phyloP scores from a whole-genome alignment of 2,888 invertebrate species.

The Agrochola litura region DNA sequence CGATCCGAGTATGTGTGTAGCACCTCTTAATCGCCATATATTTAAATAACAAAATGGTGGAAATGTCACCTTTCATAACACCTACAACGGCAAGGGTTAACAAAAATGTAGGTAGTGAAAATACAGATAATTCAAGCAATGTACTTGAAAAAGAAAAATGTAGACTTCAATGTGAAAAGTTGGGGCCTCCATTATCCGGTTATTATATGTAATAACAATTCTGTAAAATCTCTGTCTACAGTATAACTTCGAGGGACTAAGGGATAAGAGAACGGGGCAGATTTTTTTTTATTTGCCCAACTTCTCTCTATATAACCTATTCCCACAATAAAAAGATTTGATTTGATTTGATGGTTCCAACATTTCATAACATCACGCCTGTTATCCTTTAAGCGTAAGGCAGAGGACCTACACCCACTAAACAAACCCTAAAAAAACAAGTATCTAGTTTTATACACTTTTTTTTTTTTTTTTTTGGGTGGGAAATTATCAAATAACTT shows the following conservation, averaged over 20 bases:
- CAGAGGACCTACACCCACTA: neutral
- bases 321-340: no score
- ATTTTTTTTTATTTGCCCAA: no score
- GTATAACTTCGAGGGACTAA: constrained; percentile 31
- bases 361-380: no score
- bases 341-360: neutral
- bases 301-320: no score
- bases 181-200: constrained; percentile 51
- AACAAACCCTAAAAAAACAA: neutral
- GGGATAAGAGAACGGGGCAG: constrained; percentile 15
- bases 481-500: no score
- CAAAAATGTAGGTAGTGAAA: constrained; percentile 3
- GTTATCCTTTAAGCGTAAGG: no score
- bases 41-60: neutral
- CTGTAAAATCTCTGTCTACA: constrained; percentile 50
- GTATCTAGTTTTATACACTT: neutral
- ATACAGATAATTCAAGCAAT: constrained; percentile 26
- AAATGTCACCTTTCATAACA: neutral
- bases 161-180: constrained; percentile 48
- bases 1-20: no score
- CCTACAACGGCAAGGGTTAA: neutral
- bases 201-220: constrained; percentile 66
- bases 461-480: no score
- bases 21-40: neutral
- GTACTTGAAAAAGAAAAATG: constrained; percentile 32